phyloP scores from a whole-genome alignment of 1,140 invertebrate species.

The Tyrophagus putrescentiae region DNA sequence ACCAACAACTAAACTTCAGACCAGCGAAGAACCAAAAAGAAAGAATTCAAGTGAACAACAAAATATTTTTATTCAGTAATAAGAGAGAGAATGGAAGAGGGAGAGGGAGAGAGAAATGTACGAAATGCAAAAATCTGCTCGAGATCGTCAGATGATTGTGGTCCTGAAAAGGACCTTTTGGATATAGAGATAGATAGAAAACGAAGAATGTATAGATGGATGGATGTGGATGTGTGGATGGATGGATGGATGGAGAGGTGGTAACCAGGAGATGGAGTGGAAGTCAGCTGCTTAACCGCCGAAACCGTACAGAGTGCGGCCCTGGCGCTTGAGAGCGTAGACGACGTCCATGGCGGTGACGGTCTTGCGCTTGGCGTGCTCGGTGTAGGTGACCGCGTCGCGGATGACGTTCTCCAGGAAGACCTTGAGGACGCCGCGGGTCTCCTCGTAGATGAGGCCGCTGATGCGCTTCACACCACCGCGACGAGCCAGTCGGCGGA shows the following conservation, averaged over 20 bases:
- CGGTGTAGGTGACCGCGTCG: slow-evolving; percentile 63
- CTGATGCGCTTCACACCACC: slow-evolving; percentile 58
- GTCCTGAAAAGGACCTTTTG: too few species aligned
- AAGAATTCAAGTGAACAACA: too few species aligned
- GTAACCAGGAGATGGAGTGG: background rate
- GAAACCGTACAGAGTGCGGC: slow-evolving; percentile 34
- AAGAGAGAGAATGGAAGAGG: too few species aligned
- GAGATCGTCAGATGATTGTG: too few species aligned
- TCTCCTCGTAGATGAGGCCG: slow-evolving; percentile 54
- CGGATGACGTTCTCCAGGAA: slow-evolving; percentile 66
- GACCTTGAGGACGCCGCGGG: slow-evolving; percentile 51
- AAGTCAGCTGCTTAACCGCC: slow-evolving; percentile 36
- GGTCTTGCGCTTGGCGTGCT: slow-evolving; percentile 65
- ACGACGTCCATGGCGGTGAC: slow-evolving; percentile 73
- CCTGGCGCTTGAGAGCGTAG: slow-evolving; percentile 41
- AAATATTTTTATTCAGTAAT: too few species aligned
- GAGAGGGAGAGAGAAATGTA: too few species aligned
- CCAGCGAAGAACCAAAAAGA: too few species aligned
- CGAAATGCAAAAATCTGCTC: too few species aligned
- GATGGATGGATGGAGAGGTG: too few species aligned
- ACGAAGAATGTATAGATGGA: background rate
- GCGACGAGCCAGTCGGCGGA: slow-evolving; percentile 48
- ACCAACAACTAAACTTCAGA: too few species aligned
- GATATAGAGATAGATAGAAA: too few species aligned
- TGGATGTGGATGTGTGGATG: slow-evolving; percentile 3